These are phyloP conservation scores for Chrysina gloriosa DNA, from an alignment of 2,888 invertebrate species.

Conservation along the genomic window DNA sequence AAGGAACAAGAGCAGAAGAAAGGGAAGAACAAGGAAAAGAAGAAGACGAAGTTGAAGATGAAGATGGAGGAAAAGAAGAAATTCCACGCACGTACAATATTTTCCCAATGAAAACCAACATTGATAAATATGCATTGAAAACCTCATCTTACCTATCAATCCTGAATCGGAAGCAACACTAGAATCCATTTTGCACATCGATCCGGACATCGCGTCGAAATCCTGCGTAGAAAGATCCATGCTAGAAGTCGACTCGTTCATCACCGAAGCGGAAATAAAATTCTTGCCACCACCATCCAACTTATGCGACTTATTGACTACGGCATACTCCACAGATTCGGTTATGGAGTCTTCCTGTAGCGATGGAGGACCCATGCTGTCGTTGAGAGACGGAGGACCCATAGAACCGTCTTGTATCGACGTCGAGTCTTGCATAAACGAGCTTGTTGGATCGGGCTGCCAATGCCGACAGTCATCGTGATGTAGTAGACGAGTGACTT, in stretches of 20 bases:
- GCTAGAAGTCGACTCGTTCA: conserved; percentile 62
- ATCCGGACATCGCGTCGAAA: conserved; percentile 56
- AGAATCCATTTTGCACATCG: conserved; percentile 59
- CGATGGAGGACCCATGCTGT: conserved; percentile 61
- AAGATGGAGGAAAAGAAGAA: too few relatives aligned
- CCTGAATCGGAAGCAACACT: conserved; percentile 63
- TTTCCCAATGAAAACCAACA: too few relatives aligned
- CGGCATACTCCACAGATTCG: conserved; percentile 51
- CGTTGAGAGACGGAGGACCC: conserved; percentile 61
- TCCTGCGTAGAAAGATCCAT: conserved; percentile 59
- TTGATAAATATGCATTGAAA: too few relatives aligned
- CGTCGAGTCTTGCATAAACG: conserved; percentile 61
- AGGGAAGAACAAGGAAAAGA: too few relatives aligned
- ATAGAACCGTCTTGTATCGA: conserved; percentile 65
- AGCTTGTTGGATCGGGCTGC: conserved; percentile 63
- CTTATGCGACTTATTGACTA: conserved; percentile 48
- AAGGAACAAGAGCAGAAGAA: too few relatives aligned
- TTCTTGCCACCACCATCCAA: conserved; percentile 23
- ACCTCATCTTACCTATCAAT: conserved; percentile 60
- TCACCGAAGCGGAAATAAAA: conserved; percentile 43
- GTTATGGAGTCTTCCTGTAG: conserved; percentile 60
- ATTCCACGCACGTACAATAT: too few relatives aligned
- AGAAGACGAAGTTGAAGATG: too few relatives aligned
- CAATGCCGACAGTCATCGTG: conserved; percentile 67
- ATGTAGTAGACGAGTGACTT: conserved; percentile 84